Evolutionary conservation across 2,797 vertebrate species (phyloP).

Genomic region (Neomorphus geoffroyi): DNA sequence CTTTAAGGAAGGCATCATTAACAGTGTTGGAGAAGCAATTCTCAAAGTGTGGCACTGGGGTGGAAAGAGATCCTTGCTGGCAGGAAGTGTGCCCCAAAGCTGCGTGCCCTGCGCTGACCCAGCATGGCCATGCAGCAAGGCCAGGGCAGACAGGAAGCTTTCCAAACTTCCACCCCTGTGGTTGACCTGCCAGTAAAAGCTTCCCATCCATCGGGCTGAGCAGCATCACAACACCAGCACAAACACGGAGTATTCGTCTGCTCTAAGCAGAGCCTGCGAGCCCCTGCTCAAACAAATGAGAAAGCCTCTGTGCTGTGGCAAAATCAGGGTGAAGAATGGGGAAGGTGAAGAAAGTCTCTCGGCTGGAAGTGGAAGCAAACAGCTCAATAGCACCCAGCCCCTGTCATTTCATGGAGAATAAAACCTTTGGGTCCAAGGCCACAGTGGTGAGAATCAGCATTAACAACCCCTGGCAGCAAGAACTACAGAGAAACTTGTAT

Average conservation of each 20-base stretch:
- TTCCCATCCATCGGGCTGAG: rapidly evolving
- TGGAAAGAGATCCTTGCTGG: neutral
- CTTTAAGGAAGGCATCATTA: neutral
- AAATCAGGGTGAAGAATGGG: neutral
- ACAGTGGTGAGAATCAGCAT: neutral
- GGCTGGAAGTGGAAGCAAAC: neutral
- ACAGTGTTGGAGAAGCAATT: neutral
- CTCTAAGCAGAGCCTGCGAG: neutral
- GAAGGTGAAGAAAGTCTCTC: neutral
- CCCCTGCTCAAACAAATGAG: rapidly evolving
- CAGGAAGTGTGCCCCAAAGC: neutral
- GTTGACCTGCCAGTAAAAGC: neutral
- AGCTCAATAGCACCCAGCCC: neutral
- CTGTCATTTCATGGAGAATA: neutral
- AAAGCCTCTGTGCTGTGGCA: neutral
- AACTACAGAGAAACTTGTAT: neutral
- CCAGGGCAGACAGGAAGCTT: neutral
- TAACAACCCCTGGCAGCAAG: neutral
- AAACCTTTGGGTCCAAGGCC: neutral
- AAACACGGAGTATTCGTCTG: neutral
- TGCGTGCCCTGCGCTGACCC: neutral
- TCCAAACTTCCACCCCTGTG: neutral
- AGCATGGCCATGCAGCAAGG: neutral
- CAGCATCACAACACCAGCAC: neutral
- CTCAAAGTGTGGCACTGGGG: neutral